Evolutionary conservation across 2,113 vertebrate genomes (phyloP).

Genomic region (Megaceryle torquata): DNA sequence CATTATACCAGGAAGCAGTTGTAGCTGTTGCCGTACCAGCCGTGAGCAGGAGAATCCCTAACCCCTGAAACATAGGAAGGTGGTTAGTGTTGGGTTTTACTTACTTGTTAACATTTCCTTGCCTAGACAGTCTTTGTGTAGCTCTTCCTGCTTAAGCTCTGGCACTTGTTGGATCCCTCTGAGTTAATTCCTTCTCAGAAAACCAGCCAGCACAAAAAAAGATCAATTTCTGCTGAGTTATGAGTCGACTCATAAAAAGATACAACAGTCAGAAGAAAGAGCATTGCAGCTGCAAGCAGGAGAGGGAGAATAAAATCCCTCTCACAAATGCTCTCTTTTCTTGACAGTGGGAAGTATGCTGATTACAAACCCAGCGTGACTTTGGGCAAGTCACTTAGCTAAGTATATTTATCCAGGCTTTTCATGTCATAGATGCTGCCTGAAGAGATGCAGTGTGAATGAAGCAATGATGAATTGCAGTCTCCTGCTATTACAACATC

Average conservation of each 20-base stretch:
- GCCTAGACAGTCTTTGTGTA: background rate
- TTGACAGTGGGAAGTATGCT: background rate
- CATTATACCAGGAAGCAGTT: conserved; percentile 69
- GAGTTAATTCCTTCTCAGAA: background rate
- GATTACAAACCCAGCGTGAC: background rate
- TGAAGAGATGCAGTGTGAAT: background rate
- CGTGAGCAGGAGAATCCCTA: conserved; percentile 65
- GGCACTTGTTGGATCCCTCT: background rate
- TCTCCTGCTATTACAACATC: background rate
- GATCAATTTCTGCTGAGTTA: background rate
- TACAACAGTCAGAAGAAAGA: background rate
- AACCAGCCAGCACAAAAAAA: background rate
- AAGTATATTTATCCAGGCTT: background rate
- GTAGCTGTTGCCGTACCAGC: conserved; percentile 65
- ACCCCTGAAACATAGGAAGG: conserved; percentile 64
- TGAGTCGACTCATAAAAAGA: background rate
- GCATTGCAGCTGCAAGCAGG: background rate
- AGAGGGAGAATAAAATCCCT: background rate
- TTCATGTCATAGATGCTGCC: background rate
- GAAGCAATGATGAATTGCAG: background rate
- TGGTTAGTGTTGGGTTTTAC: background rate
- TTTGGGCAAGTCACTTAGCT: background rate
- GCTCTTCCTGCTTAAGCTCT: background rate
- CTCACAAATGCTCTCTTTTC: background rate
- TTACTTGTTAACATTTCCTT: background rate